Evolutionary conservation across 2,888 invertebrate genomes (phyloP).

Genomic region (Orchesellides sinensis): DNA sequence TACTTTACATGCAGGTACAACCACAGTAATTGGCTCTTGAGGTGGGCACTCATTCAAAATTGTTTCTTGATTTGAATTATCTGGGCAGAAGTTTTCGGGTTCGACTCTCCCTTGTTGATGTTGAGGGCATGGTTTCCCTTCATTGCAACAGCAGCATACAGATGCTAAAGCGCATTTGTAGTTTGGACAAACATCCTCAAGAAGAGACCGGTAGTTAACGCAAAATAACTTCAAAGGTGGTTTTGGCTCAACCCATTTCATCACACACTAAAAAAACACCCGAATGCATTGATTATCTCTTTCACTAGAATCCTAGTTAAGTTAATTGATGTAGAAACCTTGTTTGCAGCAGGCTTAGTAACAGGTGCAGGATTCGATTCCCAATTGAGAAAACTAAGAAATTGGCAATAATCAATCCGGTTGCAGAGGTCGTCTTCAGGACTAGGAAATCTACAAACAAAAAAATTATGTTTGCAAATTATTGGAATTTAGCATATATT

Average conservation of each 20-base stretch:
- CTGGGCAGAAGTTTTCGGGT: slow-evolving; percentile 63
- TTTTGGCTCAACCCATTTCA: slow-evolving; percentile 72
- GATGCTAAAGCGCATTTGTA: slow-evolving; percentile 72
- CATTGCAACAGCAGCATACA: slow-evolving; percentile 69
- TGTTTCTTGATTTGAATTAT: slow-evolving; percentile 37
- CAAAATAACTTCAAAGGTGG: slow-evolving; percentile 71
- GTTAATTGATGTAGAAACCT: slow-evolving; percentile 73
- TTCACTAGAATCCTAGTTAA: too few species aligned
- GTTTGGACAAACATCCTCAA: slow-evolving; percentile 72
- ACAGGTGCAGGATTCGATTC: slow-evolving; percentile 80
- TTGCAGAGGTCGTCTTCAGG: slow-evolving; percentile 68
- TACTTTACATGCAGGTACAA: slow-evolving; percentile 68
- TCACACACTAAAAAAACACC: slow-evolving; percentile 55
- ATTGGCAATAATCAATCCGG: slow-evolving; percentile 82
- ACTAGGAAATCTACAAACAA: slow-evolving; percentile 64
- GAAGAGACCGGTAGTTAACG: slow-evolving; percentile 72
- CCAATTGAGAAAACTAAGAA: slow-evolving; percentile 85
- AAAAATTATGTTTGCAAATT: not conserved
- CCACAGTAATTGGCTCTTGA: slow-evolving; percentile 66
- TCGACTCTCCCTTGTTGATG: slow-evolving; percentile 47
- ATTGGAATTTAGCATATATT: too few species aligned
- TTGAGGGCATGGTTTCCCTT: slow-evolving; percentile 66
- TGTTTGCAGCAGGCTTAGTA: slow-evolving; percentile 79
- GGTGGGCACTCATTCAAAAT: slow-evolving; percentile 56
- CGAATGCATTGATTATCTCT: not conserved